Base-by-base conservation (phyloP, 1,140 invertebrate genomes). In the Scaptomyza pallida region DNA sequence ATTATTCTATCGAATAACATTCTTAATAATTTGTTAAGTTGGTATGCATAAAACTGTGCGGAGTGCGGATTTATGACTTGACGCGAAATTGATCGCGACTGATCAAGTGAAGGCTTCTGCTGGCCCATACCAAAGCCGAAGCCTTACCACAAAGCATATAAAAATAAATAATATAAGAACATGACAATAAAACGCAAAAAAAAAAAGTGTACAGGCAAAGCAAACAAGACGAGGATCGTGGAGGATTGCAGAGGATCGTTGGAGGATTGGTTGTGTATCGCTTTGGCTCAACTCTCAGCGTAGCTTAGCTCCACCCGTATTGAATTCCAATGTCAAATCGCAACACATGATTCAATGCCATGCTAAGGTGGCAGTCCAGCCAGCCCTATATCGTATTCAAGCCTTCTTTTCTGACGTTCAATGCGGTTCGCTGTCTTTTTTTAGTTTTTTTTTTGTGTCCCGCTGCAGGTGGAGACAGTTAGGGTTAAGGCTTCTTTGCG, bases 51-150 rank as follows among this genome's bases (percentile, higher is more conserved):
- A 77, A 70, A 72, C 63, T 86, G 33, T 69, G 76, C 73, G 81
- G 76, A 76, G 81, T 83, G 83, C 76, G 76, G 81, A 83, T 83
- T 83, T 83, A 83, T 83, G 80, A 83, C 80, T 85, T 72, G 81
- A 67, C 62, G 63, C 69, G 69, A 80, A 86, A 86, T 77, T 85
- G 80, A 72, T 72, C 73, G 70, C 56, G 69, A 75, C 61, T 65
- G 68, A 65, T 71, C 67, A 55, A 64, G 23, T 26, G 67, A 43
- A 56, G 65, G 52, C 59, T 73, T 69, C 72, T 64, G 67, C 57
- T 35, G 57, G 37, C 26, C 19, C 23, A 35, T 10, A 19, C 8
- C 17, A 12, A 5, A 30, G 17, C 41, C 41, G 70, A 72, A 73
- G 56, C 70, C 70, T 51, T 64, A 47, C 9, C 33, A 37, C 2